These are phyloP conservation scores for Leptogaster cylindrica DNA, from an alignment of 2,888 invertebrate genomes.

Conservation along the genomic window DNA sequence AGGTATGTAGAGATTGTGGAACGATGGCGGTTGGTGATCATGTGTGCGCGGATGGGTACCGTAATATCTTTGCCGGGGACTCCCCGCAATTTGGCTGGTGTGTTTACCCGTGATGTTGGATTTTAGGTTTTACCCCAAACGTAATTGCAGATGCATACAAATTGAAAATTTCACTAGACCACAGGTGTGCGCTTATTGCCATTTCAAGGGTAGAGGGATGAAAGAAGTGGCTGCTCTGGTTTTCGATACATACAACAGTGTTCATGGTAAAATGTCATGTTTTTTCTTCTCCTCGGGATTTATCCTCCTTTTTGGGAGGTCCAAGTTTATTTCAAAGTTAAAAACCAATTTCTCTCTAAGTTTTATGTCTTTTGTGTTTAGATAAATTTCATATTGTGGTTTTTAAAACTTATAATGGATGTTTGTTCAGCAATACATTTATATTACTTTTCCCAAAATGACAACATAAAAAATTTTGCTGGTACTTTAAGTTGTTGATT, in stretches of 20 bases:
- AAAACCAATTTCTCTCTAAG: too few relatives aligned
- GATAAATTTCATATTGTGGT: too few relatives aligned
- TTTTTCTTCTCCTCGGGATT: too few relatives aligned
- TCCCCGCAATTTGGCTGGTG: neutral
- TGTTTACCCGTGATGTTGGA: slow-evolving; percentile 33
- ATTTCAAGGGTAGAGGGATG: slow-evolving; percentile 2
- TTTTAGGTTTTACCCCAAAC: slow-evolving; percentile 25
- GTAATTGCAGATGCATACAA: slow-evolving; percentile 40
- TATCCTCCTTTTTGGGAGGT: too few relatives aligned
- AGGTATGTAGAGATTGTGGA: neutral
- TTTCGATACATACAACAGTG: neutral
- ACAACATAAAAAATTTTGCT: too few relatives aligned
- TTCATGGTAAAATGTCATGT: too few relatives aligned
- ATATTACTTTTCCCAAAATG: too few relatives aligned
- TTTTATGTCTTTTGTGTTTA: too few relatives aligned
- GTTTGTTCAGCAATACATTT: too few relatives aligned
- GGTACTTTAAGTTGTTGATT: too few relatives aligned
- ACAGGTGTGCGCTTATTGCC: slow-evolving; percentile 34
- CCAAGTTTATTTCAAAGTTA: too few relatives aligned
- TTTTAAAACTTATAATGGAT: too few relatives aligned
- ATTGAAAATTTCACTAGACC: slow-evolving; percentile 37
- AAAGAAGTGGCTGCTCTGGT: neutral
- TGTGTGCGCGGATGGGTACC: neutral
- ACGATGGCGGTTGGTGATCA: neutral
- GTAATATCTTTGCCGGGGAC: neutral